Evolutionary conservation across 1,140 invertebrate species (phyloP).

Genomic region (Charaxes varanes): DNA sequence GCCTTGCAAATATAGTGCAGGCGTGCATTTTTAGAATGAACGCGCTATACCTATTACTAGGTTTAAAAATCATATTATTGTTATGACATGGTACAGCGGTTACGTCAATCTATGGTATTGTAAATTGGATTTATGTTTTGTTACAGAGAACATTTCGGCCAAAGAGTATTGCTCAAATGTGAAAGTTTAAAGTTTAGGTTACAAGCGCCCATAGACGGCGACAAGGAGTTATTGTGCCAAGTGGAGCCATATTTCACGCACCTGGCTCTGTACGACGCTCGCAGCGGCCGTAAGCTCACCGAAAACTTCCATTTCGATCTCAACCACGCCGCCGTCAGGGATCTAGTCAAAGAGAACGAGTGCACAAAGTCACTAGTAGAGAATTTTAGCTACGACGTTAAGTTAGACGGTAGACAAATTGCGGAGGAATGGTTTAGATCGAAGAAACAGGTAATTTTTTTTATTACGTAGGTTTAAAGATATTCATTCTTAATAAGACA

Average conservation of each 20-base stretch:
- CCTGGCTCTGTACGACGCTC: conserved; percentile 90
- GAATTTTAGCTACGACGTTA: conserved; percentile 69
- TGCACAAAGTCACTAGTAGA: conserved; percentile 61
- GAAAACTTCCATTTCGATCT: conserved; percentile 96
- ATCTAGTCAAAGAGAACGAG: conserved; percentile 63
- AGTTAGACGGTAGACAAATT: conserved; percentile 68
- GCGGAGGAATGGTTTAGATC: conserved; percentile 66
- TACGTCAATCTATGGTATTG: too few species aligned
- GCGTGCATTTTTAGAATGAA: too few species aligned
- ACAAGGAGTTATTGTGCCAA: conserved; percentile 86
- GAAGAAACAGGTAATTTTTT: conserved; percentile 59
- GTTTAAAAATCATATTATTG: too few species aligned
- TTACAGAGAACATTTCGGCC: conserved; percentile 89
- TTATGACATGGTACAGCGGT: too few species aligned
- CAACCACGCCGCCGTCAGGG: conserved; percentile 79
- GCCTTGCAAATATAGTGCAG: too few species aligned
- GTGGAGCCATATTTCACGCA: conserved; percentile 95
- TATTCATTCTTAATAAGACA: too few species aligned
- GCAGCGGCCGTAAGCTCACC: conserved; percentile 88
- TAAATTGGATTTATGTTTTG: too few species aligned
- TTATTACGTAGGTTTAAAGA: too few species aligned
- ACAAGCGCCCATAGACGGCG: conserved; percentile 85
- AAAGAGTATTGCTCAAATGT: conserved; percentile 87
- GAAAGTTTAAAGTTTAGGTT: conserved; percentile 87
- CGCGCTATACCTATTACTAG: too few species aligned